Evolutionary conservation across 2,797 vertebrate genomes (phyloP), one percentile per base, ranked within the genome.

Genomic region (Leptodactylus fallax): DNA sequence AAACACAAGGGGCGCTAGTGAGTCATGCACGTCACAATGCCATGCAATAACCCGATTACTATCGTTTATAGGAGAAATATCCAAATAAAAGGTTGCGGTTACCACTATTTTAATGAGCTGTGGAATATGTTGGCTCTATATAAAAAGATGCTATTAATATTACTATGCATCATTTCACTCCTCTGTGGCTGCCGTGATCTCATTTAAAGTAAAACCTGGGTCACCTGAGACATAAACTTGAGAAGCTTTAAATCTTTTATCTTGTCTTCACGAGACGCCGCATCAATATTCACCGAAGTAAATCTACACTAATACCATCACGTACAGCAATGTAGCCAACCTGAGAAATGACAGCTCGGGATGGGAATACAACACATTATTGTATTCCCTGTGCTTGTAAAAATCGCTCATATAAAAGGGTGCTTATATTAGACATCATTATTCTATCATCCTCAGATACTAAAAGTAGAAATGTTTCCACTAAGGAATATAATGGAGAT

Each of bases 241-340:
- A 79, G 63, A 67, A 86, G 74, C 61, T 63, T 45, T 86, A 86
- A 86, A 86, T 86, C 84, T 85, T 84, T 84, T 61, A 85, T 85
- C 61, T 84, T 21, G 49, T 74, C 69, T 85, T 85, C 83, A 56
- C 49, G 78, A 86, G 84, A 45, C 61, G 14, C 23, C 36, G 83
- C 83, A 77, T 85, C 83, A 85, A 65, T 67, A 86, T 86, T 74
- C 84, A 65, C 45, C 27, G 25, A 45, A 69, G 76, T 67, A 78
- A 79, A 78, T 65, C 84, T 67, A 79, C 83, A 79, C 49, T 79
- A 86, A 79, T 79, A 79, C 74, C 84, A 67, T 86, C 76, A 86
- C 76, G 51, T 79, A 65, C 51, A 45, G 60, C 61, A 12, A 27
- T 79, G 49, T 36, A 67, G 49, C 25, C 60, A 67, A 67, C 23